Evolutionary conservation across 2,888 invertebrate species (phyloP), one percentile per base, ranked within the genome.

Genomic region (Epicampocera succincta): DNA sequence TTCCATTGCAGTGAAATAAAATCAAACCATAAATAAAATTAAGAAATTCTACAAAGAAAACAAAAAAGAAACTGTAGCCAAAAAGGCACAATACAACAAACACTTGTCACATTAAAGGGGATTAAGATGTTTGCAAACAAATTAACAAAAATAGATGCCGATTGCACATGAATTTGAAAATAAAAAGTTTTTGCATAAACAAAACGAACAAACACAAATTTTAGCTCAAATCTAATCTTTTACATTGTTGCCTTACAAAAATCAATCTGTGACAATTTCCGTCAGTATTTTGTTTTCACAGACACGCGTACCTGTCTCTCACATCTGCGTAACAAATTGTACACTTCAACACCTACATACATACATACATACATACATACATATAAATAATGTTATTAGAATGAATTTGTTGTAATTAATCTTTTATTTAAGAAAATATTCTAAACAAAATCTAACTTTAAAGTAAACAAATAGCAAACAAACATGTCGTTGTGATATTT

Each of bases 161-260:
- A 42, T 25, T 25, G 44, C 21, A 21, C 15, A 25, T 44, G 1
- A 1, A 38, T n/a, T 44, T 29, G 4, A 46, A 63, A 60, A 50
- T 54, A 21, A 21, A 3, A 21, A 3, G 33, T 38, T 19, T 42
- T 44, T 40, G 33, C 29, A 73, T 21, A 46, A 15, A 50, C 50
- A 50, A 17, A 33, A 50, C 3, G 11, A 50, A 66, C 33, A 72
- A 44, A 66, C 25, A 54, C 52, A 56, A 19, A 12, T 6, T n/a
- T 29, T 15, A 50, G 12, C 29, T 25, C 40, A 2, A 48, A 12
- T n/a, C n/a, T 65, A 21, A 38, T 71, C 9, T 60, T 29, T 15
- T 66, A 68, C 72, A 68, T 46, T 56, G 80, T 65, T 82, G 81
- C 81, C 81, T 82, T 82, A 82, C 19, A 63, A 58, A 52, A 65